Conservation (phyloP, 2,888 invertebrate species). For the Allygus modestus region DNA sequence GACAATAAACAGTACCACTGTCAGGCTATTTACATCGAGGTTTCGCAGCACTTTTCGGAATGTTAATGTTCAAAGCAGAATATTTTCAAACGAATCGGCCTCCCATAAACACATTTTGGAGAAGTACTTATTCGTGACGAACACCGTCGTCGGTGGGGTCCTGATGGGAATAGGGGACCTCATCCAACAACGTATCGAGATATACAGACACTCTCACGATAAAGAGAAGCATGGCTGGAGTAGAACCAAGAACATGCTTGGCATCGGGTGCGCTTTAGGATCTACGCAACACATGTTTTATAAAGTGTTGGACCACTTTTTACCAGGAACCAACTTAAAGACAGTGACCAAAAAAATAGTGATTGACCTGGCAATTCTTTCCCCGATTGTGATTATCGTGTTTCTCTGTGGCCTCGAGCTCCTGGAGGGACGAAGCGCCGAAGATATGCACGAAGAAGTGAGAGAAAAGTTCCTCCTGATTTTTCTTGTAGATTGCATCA, state of each 20-base stretch:
- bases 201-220: background rate
- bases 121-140: background rate
- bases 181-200: background rate
- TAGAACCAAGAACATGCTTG: background rate
- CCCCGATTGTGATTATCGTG: background rate
- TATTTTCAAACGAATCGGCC: background rate
- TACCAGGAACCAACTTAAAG: background rate
- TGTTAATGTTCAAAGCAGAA: background rate
- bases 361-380: background rate
- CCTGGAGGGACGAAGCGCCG: background rate
- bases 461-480: background rate
- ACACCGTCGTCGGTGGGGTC: background rate
- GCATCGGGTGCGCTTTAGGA: background rate
- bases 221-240: background rate
- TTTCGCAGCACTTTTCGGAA: too few species aligned
- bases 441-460: background rate
- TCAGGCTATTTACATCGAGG: too few species aligned
- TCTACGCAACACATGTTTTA: background rate
- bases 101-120: background rate
- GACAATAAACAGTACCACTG: too few species aligned
- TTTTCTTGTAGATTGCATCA: background rate
- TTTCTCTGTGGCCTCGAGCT: background rate
- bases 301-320: background rate
- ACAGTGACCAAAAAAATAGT: background rate
- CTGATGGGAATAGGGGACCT: background rate